These are phyloP conservation scores for Calliopsis andreniformis DNA, from an alignment of 1,140 invertebrate species.

Conservation along the genomic window DNA sequence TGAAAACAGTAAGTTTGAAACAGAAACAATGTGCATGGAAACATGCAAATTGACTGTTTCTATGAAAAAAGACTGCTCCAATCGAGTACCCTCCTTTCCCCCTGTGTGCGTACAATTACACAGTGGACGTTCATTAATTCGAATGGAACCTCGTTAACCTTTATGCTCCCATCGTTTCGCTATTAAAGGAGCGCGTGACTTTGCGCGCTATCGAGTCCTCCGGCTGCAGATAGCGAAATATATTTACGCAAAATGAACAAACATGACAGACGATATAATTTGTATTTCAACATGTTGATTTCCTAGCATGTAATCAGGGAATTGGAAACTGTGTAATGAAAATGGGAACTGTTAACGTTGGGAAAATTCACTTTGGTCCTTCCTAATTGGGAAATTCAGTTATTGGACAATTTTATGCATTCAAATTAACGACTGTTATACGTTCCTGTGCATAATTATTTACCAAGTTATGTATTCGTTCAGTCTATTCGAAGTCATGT, in stretches of 20 bases:
- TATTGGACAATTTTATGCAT: background rate
- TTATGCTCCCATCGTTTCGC: background rate
- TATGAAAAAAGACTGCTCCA: background rate
- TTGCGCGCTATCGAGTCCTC: background rate
- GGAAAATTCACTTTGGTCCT: background rate
- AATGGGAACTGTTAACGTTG: background rate
- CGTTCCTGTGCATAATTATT: background rate
- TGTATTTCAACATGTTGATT: background rate
- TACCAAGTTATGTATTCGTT: background rate
- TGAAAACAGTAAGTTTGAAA: too few relatives aligned
- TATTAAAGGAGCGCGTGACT: background rate
- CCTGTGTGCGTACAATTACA: background rate
- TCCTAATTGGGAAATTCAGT: background rate
- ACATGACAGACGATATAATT: background rate
- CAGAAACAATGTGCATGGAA: background rate
- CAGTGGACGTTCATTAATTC: conserved; percentile 4
- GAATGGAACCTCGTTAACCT: conserved; percentile 1
- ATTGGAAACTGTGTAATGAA: background rate
- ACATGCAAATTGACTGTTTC: conserved; percentile 5
- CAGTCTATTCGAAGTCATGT: background rate
- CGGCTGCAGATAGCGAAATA: background rate
- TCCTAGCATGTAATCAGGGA: too few relatives aligned
- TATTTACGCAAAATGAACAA: background rate
- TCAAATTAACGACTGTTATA: background rate
- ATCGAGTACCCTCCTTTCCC: background rate